Percentiles rank a stretch among this genome's conserved stretches.
Conservation (phyloP, 2,888 invertebrate genomes). For the Ophraella communa region DNA sequence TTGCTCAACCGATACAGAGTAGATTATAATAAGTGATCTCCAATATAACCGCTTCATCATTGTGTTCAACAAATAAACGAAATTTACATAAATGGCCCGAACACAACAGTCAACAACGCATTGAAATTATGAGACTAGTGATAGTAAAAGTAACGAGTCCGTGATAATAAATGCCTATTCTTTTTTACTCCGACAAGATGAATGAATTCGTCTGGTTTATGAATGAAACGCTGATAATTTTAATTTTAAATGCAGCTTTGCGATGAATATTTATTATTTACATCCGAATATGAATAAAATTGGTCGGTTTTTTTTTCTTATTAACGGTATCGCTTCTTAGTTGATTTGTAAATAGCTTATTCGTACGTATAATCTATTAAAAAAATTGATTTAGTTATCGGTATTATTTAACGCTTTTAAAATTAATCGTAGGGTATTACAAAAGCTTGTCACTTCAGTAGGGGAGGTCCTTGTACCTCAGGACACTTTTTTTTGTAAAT, state of each 20-base stretch:
- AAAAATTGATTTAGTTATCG: not conserved
- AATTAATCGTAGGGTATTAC: no score
- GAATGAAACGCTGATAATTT: slow-evolving; percentile 23
- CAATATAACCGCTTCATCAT: slow-evolving; percentile 25
- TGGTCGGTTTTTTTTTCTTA: not conserved
- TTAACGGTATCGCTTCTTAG: not conserved
- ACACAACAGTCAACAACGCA: slow-evolving; percentile 24
- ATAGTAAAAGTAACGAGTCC: slow-evolving; percentile 27
- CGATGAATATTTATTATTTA: slow-evolving; percentile 24
- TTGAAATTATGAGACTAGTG: slow-evolving; percentile 25
- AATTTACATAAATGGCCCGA: slow-evolving; percentile 24
- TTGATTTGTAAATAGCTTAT: not conserved
- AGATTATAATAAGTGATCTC: slow-evolving; percentile 16
- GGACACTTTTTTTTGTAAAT: no score
- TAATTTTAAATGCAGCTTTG: slow-evolving; percentile 22
- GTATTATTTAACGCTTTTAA: no score
- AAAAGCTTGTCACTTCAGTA: no score
- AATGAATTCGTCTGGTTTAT: slow-evolving; percentile 21
- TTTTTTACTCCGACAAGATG: slow-evolving; percentile 17
- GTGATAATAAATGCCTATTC: slow-evolving; percentile 26
- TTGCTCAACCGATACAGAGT: slow-evolving; percentile 2
- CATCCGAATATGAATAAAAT: slow-evolving; percentile 7
- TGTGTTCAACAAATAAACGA: slow-evolving; percentile 23
- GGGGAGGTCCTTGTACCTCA: no score
- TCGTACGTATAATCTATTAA: not conserved